These are phyloP conservation scores for Colaptes auratus DNA, from an alignment of 2,113 vertebrate genomes.

Conservation along the genomic window DNA sequence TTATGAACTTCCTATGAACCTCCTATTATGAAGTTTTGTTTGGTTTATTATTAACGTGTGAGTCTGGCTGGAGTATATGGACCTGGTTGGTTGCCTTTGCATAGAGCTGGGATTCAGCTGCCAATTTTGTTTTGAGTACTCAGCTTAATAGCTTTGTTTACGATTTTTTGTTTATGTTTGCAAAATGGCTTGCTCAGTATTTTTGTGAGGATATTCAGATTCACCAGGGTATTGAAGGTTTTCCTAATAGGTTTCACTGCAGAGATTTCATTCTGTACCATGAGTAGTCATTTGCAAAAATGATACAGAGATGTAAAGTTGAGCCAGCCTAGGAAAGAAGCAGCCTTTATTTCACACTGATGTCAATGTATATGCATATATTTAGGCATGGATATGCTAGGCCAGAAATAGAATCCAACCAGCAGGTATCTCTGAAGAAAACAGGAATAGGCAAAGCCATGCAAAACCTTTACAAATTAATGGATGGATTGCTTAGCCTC, in stretches of 20 bases:
- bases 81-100: not conserved
- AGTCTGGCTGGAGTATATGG: not conserved
- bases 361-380: not conserved
- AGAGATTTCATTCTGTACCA: not conserved
- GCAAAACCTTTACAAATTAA: not conserved
- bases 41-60: not conserved
- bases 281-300: not conserved
- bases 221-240: fast-evolving
- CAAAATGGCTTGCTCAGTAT: not conserved
- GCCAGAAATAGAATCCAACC: not conserved
- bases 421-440: not conserved
- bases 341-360: not conserved
- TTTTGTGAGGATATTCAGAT: not conserved
- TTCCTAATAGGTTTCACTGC: not conserved
- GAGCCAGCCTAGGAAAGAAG: not conserved
- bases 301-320: not conserved
- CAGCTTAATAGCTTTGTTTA: not conserved
- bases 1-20: not conserved
- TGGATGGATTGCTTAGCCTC: not conserved
- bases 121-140: not conserved
- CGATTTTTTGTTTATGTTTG: not conserved
- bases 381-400: not conserved
- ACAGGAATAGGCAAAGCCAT: not conserved
- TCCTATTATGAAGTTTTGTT: not conserved
- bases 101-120: not conserved